Conservation (phyloP, 1,140 invertebrate genomes). For the Neodiprion fabricii region DNA sequence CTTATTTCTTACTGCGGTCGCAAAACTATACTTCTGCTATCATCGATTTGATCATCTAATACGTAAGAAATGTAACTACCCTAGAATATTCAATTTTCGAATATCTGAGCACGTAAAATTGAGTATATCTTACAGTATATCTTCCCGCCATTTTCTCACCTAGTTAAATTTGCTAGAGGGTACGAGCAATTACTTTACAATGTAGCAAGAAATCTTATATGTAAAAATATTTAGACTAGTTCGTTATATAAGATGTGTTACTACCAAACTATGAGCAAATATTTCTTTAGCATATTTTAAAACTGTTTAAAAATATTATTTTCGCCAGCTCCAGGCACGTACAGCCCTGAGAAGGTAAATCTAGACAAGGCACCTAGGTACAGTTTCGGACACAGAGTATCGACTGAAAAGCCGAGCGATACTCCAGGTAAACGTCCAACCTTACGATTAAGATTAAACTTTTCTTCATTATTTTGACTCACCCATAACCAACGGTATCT, state of each 20-base stretch:
- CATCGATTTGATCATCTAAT: no score
- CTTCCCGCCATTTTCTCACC: no score
- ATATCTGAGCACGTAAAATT: no score
- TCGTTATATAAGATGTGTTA: slow-evolving; percentile 4
- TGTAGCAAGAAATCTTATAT: neutral
- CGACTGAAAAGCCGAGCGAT: slow-evolving; percentile 27
- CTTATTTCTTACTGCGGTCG: no score
- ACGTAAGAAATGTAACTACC: no score
- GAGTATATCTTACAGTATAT: no score
- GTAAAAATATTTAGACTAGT: slow-evolving; percentile 19
- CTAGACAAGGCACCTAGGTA: slow-evolving; percentile 53
- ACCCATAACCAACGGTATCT: slow-evolving; percentile 36
- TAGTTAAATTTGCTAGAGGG: no score
- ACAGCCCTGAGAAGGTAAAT: slow-evolving; percentile 34
- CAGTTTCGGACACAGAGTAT: slow-evolving; percentile 62
- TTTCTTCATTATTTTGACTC: neutral
- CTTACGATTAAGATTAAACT: neutral
- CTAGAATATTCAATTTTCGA: no score
- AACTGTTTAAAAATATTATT: slow-evolving; percentile 22
- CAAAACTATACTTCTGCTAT: no score
- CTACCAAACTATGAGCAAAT: neutral
- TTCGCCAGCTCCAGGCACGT: slow-evolving; percentile 47
- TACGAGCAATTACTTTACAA: neutral
- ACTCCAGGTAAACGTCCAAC: slow-evolving; percentile 26
- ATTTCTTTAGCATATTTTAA: neutral